Evolutionary conservation across 2,113 vertebrate genomes (phyloP).

Genomic region (Microcebus jonahi): DNA sequence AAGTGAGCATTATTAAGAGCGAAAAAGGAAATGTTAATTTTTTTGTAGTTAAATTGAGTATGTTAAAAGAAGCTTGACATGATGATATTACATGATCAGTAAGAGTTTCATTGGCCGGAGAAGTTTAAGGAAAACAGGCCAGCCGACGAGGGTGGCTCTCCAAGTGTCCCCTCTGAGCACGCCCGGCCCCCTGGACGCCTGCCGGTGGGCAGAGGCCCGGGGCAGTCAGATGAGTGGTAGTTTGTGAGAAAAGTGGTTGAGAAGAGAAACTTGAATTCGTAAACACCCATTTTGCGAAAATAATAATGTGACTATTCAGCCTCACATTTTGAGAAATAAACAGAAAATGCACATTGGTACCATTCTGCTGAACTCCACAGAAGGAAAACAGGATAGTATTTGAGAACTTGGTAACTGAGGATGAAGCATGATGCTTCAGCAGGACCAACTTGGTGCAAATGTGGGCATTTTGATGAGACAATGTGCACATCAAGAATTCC

Average conservation of each 20-base stretch:
- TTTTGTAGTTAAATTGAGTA: neutral
- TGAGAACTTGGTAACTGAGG: neutral
- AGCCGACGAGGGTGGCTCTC: fast-evolving
- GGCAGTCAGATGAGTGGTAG: too few relatives aligned
- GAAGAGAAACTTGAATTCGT: neutral
- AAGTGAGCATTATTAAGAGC: neutral
- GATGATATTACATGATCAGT: fast-evolving
- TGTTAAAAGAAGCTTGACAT: neutral
- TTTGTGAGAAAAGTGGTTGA: neutral
- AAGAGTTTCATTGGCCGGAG: neutral
- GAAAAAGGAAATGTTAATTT: neutral
- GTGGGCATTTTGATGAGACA: fast-evolving
- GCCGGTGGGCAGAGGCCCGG: neutral
- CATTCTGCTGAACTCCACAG: neutral
- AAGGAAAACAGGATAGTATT: neutral
- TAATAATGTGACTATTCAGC: too few relatives aligned
- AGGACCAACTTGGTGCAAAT: neutral
- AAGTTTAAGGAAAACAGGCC: neutral
- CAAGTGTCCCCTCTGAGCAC: fast-evolving
- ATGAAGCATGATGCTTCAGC: neutral
- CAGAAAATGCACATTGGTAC: neutral
- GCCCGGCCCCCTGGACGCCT: neutral
- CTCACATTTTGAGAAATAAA: neutral
- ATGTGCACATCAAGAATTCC: neutral
- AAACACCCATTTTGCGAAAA: neutral